Conservation (phyloP, 2,888 invertebrate genomes). For the Cecidostiba fungosa region DNA sequence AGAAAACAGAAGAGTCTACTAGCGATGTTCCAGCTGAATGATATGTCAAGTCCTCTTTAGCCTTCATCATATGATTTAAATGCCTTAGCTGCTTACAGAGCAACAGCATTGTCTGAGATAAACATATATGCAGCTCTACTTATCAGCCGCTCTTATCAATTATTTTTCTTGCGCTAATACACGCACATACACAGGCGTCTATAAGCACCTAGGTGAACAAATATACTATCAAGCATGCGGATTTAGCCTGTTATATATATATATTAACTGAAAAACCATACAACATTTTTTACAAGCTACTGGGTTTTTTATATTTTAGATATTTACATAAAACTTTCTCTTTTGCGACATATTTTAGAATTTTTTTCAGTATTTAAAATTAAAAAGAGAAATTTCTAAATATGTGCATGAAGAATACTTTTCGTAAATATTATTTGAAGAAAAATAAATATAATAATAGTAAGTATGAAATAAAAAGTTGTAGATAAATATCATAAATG, state of each 20-base stretch:
- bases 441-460: neutral
- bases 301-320: neutral
- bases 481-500: neutral
- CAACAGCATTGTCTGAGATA: constrained; percentile 21
- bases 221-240: neutral
- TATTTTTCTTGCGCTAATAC: constrained; percentile 46
- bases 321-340: too few species aligned
- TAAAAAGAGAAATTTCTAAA: neutral
- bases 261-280: neutral
- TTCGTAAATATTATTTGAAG: too few species aligned
- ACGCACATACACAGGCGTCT: neutral
- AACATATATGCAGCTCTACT: constrained; percentile 9
- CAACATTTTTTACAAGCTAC: neutral
- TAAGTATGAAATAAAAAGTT: neutral
- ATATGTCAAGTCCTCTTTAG: constrained; percentile 53
- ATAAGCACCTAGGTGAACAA: constrained; percentile 26
- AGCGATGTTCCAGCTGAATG: constrained; percentile 15
- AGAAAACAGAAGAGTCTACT: neutral
- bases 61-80: constrained; percentile 66
- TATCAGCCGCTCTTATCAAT: constrained; percentile 50
- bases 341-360: neutral
- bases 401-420: neutral
- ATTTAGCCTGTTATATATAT: neutral
- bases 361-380: neutral
- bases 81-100: constrained; percentile 55